Percentiles rank a stretch among this genome's conserved stretches.
Evolutionary conservation across 2,797 vertebrate species (phyloP).

Genomic region (Mallotus villosus): DNA sequence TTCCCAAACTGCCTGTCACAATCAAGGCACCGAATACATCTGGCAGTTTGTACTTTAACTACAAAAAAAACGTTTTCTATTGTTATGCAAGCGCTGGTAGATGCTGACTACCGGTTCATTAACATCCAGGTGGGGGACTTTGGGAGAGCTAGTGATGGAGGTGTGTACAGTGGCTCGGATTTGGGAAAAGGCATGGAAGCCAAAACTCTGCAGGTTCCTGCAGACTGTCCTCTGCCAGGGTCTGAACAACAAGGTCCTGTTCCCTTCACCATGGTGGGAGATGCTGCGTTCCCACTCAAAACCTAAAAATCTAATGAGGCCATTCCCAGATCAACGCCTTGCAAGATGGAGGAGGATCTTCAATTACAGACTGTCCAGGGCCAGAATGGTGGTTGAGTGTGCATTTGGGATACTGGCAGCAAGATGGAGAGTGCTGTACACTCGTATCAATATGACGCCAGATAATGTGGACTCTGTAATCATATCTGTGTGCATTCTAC

Average conservation of each 20-base stretch:
- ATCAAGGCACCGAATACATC: background rate
- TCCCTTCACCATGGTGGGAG: constrained; percentile 3
- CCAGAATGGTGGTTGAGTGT: background rate
- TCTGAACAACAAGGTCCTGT: background rate
- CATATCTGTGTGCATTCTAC: background rate
- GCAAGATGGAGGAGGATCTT: background rate
- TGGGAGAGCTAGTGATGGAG: constrained; percentile 11
- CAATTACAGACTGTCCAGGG: background rate
- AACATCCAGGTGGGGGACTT: constrained; percentile 11
- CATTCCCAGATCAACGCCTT: background rate
- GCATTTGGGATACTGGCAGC: constrained; percentile 2
- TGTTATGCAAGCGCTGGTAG: background rate
- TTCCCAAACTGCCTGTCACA: background rate
- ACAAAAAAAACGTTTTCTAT: too few relatives aligned
- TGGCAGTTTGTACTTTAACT: background rate
- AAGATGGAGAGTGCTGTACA: constrained; percentile 5
- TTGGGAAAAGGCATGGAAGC: constrained; percentile 7
- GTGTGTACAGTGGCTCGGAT: constrained; percentile 4
- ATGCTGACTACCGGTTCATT: constrained; percentile 11
- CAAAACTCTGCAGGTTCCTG: background rate
- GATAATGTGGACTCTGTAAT: background rate
- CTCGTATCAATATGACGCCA: background rate
- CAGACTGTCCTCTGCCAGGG: too few relatives aligned
- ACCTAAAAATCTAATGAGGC: background rate
- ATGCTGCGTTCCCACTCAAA: background rate